Conservation (phyloP, 2,888 invertebrate species). For the Tineola bisselliella region DNA sequence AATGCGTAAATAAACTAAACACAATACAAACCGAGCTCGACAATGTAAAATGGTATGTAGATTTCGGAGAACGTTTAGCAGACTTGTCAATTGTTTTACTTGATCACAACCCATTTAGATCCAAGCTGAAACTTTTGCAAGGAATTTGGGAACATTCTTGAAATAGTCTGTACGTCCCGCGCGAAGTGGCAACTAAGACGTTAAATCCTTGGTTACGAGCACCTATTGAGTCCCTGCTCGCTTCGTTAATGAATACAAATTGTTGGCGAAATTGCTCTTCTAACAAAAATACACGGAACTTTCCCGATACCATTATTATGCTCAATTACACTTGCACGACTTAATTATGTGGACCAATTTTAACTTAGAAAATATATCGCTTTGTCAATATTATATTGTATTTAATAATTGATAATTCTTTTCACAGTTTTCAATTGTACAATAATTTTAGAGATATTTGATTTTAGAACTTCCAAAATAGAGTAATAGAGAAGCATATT, state of each 20-base stretch:
- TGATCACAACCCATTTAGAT: slow-evolving; percentile 29
- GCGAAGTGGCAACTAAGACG: slow-evolving; percentile 47
- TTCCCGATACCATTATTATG: slow-evolving; percentile 6
- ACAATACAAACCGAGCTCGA: too few species aligned
- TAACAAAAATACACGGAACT: slow-evolving; percentile 11
- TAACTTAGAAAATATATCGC: too few species aligned
- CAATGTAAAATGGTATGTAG: background rate
- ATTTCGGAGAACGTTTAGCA: slow-evolving; percentile 7
- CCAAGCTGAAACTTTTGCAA: slow-evolving; percentile 38
- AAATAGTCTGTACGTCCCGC: slow-evolving; percentile 31
- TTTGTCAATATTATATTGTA: too few species aligned
- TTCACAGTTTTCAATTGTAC: too few species aligned
- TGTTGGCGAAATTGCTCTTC: slow-evolving; percentile 35
- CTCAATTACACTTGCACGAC: background rate
- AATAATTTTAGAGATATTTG: too few species aligned
- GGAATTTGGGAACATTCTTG: slow-evolving; percentile 53
- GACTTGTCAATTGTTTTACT: slow-evolving; percentile 18
- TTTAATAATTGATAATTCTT: too few species aligned
- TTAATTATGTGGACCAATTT: background rate
- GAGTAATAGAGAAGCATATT: too few species aligned
- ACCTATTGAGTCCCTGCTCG: slow-evolving; percentile 45
- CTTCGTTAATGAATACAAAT: slow-evolving; percentile 51
- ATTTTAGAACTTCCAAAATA: too few species aligned
- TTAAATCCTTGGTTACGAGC: slow-evolving; percentile 51
- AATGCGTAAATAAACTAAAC: too few species aligned